Conservation (phyloP, 2,888 invertebrate genomes). For the Gasteruption jaculator region DNA sequence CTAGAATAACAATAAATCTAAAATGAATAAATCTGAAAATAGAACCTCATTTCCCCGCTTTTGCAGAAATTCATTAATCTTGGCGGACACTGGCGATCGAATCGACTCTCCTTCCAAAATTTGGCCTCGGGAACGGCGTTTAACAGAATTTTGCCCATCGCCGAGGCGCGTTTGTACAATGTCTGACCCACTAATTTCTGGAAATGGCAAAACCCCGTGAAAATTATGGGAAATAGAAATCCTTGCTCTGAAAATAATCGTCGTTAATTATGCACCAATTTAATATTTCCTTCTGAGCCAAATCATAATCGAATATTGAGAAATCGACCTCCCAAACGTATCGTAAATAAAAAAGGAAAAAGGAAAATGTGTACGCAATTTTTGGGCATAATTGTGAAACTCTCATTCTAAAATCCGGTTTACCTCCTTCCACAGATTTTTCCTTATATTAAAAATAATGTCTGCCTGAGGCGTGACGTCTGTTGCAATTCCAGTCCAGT, state of each 20-base stretch:
- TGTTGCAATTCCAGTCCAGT: conserved; percentile 38
- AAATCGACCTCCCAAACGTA: too few relatives aligned
- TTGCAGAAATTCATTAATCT: conserved; percentile 37
- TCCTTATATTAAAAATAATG: conserved; percentile 31
- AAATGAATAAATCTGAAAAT: neutral
- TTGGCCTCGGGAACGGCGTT: conserved; percentile 33
- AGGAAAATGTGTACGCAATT: too few relatives aligned
- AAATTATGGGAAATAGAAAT: too few relatives aligned
- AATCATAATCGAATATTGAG: too few relatives aligned
- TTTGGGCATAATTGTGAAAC: too few relatives aligned
- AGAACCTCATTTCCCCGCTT: conserved; percentile 34
- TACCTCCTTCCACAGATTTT: conserved; percentile 40
- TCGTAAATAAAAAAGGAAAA: too few relatives aligned
- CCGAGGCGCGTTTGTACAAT: conserved; percentile 38
- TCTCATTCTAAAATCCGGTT: too few relatives aligned
- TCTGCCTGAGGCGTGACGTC: conserved; percentile 33
- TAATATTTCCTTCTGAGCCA: too few relatives aligned
- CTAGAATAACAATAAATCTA: neutral
- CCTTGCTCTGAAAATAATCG: too few relatives aligned
- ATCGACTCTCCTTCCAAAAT: conserved; percentile 40
- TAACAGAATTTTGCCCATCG: conserved; percentile 30
- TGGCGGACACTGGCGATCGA: conserved; percentile 36
- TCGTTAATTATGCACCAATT: too few relatives aligned
- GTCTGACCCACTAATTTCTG: conserved; percentile 36
- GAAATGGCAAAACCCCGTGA: conserved; percentile 10